Base-by-base conservation (phyloP, 2,113 vertebrate species). In the Taurulus bubalis region DNA sequence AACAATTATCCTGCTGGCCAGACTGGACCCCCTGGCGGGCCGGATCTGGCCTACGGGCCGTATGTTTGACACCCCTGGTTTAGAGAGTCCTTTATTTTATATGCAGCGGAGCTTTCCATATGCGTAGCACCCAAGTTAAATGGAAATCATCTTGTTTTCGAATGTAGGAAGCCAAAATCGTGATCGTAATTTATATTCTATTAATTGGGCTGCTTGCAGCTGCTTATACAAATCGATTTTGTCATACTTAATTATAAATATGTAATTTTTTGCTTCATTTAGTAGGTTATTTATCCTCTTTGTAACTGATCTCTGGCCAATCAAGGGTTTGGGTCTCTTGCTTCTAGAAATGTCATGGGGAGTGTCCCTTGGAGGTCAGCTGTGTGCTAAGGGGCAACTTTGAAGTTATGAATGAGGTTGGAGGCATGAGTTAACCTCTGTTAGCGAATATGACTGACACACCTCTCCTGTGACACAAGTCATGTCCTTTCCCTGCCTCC, bases 371-470 rank as follows among this genome's bases (percentile, higher is more conserved):
- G 3, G 55, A 83, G 64, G 66, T 66, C 64, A 79, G 73, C 40
- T 77, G 36, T 85, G 80, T 84, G 87, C 89, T 89, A 89, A 86
- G 75, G 71, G 79, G 40, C 34, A 83, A 87, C 91, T 93, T 92
- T 91, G 91, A 93, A 91, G 89, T 87, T 51, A 65, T 87, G 85
- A 94, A 92, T 91, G 89, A 91, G 85, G 90, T 91, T 86, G 83
- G 84, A 86, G 73, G 45, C 79, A 83, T 53, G 55, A 91, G 87
- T 92, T 80, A 89, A 88, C 68, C 85, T 83, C 89, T 86, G 79
- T 70, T 60, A 77, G 74, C 80, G 82, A 28, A 80, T 75, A 71
- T 79, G 60, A 81, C 26, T 16, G 59, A 65, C 76, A 68, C 83
- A 40, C 66, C 64, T 58, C 28, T 74, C 38, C n/a, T 62, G 40